Percentiles rank a stretch among this genome's conserved stretches.
phyloP scores from a whole-genome alignment of 2,797 vertebrate genomes.

The Pipistrellus pygmaeus region DNA sequence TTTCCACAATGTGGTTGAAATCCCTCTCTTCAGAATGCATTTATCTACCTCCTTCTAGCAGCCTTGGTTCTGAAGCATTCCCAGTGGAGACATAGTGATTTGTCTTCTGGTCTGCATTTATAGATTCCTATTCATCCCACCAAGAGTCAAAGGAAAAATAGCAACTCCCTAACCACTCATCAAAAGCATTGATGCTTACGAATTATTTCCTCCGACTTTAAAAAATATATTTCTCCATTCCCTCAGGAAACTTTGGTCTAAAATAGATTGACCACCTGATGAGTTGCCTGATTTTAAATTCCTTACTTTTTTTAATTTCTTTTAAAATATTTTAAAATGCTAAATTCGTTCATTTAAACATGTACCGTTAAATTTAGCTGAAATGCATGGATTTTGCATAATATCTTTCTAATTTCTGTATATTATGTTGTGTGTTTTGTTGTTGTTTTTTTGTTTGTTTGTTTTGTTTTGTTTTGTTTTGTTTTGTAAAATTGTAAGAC shows the following conservation, averaged over 20 bases:
- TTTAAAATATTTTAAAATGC: slow-evolving; percentile 26
- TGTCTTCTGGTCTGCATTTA: slow-evolving; percentile 32
- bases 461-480: too few relatives aligned
- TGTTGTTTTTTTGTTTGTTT: too few relatives aligned
- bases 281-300: slow-evolving; percentile 43
- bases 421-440: neutral
- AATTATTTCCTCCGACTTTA: slow-evolving; percentile 34
- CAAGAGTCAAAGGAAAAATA: slow-evolving; percentile 53
- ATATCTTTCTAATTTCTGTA: slow-evolving; percentile 23
- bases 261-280: neutral
- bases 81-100: neutral
- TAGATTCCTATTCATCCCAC: slow-evolving; percentile 42
- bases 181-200: slow-evolving; percentile 39
- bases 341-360: slow-evolving; percentile 54
- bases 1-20: slow-evolving; percentile 48
- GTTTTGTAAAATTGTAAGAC: slow-evolving; percentile 5
- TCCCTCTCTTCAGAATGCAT: neutral
- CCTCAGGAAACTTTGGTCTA: slow-evolving; percentile 39
- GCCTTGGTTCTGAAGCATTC: slow-evolving; percentile 20
- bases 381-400: slow-evolving; percentile 15
- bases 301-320: slow-evolving; percentile 20
- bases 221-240: slow-evolving; percentile 6
- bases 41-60: slow-evolving; percentile 36
- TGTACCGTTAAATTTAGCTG: slow-evolving; percentile 22
- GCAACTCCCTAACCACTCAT: neutral